These are phyloP conservation scores for Xiphophorus couchianus DNA, from an alignment of 2,113 vertebrate genomes.

Conservation along the genomic window DNA sequence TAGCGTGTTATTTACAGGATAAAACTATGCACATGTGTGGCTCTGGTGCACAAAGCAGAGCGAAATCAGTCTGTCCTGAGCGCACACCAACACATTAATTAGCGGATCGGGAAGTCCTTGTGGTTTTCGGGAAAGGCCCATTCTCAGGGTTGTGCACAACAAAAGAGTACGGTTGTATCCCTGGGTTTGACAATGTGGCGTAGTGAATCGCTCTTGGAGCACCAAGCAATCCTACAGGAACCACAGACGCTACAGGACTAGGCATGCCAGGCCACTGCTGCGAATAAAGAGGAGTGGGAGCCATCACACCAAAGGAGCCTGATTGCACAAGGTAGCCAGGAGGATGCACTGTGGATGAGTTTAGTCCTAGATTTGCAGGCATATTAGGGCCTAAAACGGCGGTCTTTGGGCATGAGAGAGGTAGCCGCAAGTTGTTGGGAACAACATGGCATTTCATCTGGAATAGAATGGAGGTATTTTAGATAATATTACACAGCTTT, in stretches of 20 bases:
- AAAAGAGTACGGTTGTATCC: conserved; percentile 76
- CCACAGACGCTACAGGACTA: conserved; percentile 56
- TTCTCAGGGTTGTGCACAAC: conserved; percentile 73
- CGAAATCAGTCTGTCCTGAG: conserved; percentile 8
- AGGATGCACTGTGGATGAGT: conserved; percentile 67
- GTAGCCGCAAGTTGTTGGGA: conserved; percentile 74
- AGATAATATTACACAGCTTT: conserved; percentile 19
- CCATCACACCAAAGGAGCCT: conserved; percentile 76
- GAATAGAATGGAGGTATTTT: conserved; percentile 49
- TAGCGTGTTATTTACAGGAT: conserved; percentile 68
- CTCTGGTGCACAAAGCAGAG: conserved; percentile 39
- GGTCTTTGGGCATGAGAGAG: conserved; percentile 80
- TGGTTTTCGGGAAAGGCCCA: conserved; percentile 70
- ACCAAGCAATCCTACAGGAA: conserved; percentile 67
- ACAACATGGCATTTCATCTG: conserved; percentile 69
- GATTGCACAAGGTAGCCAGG: conserved; percentile 76
- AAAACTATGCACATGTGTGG: conserved; percentile 50
- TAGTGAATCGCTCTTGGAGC: conserved; percentile 61
- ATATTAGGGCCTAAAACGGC: conserved; percentile 64
- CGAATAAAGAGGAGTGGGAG: conserved; percentile 78
- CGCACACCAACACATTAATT: conserved; percentile 15
- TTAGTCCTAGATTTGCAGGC: conserved; percentile 48
- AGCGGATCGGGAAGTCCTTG: conserved; percentile 77
- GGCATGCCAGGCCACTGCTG: conserved; percentile 79
- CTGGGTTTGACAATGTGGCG: conserved; percentile 65